A percentile compares a stretch with the other conserved stretches of the same genome.
Conservation (phyloP, 2,797 vertebrate genomes). For the Pipistrellus kuhlii region DNA sequence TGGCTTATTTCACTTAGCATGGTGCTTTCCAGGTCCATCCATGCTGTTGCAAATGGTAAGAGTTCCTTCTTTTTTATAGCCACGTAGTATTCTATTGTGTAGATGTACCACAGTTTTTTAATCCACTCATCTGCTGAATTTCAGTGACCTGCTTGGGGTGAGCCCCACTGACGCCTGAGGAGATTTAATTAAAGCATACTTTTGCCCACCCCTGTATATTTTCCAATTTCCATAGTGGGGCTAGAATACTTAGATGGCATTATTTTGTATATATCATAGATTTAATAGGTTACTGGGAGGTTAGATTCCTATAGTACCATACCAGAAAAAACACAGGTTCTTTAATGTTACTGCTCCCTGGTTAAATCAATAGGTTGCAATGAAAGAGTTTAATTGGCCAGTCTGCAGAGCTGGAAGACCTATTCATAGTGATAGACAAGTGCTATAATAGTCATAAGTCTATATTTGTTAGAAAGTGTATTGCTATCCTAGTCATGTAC, state of each 20-base stretch:
- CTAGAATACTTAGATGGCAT: not conserved
- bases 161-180: not conserved
- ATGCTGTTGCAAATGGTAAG: too few species aligned
- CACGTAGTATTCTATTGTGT: too few species aligned
- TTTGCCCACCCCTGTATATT: not conserved
- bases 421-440: not conserved
- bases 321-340: not conserved
- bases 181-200: not conserved
- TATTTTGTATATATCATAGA: not conserved
- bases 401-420: not conserved
- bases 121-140: not conserved
- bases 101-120: too few species aligned
- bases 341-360: not conserved
- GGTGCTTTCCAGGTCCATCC: too few species aligned
- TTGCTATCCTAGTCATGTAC: not conserved
- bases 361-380: not conserved
- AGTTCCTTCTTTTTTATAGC: too few species aligned
- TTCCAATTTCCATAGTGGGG: not conserved
- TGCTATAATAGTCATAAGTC: constrained; percentile 22
- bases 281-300: not conserved
- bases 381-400: not conserved
- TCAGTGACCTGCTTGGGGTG: not conserved
- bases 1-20: too few species aligned
- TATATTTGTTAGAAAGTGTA: not conserved
- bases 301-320: not conserved